Percentiles rank a stretch among this genome's conserved stretches.
phyloP scores from a whole-genome alignment of 2,888 invertebrate species.

The Patella caerulea region DNA sequence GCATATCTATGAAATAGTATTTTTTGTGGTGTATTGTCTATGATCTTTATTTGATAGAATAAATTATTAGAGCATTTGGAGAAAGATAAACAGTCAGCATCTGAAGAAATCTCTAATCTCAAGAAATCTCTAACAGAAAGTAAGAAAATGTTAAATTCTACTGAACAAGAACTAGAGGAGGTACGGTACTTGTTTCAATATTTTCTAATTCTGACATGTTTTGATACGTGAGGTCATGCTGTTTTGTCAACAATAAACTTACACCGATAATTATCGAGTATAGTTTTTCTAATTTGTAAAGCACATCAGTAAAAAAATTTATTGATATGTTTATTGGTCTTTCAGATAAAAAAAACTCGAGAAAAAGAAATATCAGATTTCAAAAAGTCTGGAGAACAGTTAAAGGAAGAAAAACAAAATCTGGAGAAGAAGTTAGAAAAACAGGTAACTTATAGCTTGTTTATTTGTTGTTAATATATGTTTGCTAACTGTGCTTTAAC shows the following conservation, averaged over 20 bases:
- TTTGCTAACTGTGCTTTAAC: no score
- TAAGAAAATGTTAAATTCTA: slow-evolving; percentile 12
- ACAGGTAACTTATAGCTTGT: slow-evolving; percentile 40
- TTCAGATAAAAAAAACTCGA: slow-evolving; percentile 53
- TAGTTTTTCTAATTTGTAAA: no score
- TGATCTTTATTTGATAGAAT: slow-evolving; percentile 12
- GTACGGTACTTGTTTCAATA: background rate
- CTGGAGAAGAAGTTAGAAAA: slow-evolving; percentile 43
- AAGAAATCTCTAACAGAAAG: slow-evolving; percentile 16
- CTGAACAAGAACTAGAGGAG: slow-evolving; percentile 24
- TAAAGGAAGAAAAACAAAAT: slow-evolving; percentile 39
- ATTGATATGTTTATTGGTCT: background rate
- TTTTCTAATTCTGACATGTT: background rate
- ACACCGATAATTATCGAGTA: no score
- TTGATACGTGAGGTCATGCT: no score
- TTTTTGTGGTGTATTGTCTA: background rate
- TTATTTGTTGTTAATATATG: no score
- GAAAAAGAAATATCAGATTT: slow-evolving; percentile 58
- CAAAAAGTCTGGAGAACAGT: slow-evolving; percentile 49
- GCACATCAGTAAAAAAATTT: no score
- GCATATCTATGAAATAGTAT: no score
- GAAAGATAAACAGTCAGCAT: slow-evolving; percentile 17
- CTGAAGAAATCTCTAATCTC: background rate
- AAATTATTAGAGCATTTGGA: slow-evolving; percentile 7
- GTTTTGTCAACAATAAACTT: no score